A percentile compares a stretch with the other conserved stretches of the same genome.
Conservation (phyloP, 1,140 invertebrate species). For the Hyposmocoma kahamanoa region DNA sequence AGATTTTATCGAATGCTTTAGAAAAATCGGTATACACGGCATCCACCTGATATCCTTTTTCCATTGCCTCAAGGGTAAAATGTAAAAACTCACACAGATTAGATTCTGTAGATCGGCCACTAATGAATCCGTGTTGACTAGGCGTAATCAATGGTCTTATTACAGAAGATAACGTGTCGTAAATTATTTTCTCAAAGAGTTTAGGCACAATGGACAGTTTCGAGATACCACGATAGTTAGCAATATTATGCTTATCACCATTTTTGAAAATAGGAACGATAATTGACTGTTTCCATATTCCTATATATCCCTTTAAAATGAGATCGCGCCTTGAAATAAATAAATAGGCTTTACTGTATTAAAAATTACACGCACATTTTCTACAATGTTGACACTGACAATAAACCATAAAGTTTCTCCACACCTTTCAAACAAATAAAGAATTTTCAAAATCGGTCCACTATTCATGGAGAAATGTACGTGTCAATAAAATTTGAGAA, state of each 20-base stretch:
- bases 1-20: conserved; percentile 9
- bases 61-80: conserved; percentile 1
- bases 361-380: too few relatives aligned
- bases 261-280: conserved; percentile 8
- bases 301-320: too few relatives aligned
- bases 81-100: conserved; percentile 8
- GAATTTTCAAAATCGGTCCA: too few relatives aligned
- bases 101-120: conserved; percentile 1
- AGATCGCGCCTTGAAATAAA: too few relatives aligned
- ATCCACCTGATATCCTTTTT: conserved; percentile 4
- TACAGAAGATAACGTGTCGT: conserved; percentile 3
- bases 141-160: not conserved
- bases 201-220: conserved; percentile 5
- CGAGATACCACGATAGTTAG: conserved; percentile 6
- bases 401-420: too few relatives aligned
- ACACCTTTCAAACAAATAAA: too few relatives aligned
- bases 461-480: too few relatives aligned
- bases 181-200: conserved; percentile 13
- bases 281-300: not conserved
- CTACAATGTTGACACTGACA: too few relatives aligned
- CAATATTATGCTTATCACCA: conserved; percentile 6
- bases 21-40: too few relatives aligned
- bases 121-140: conserved; percentile 8
- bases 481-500: too few relatives aligned
- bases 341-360: too few relatives aligned